Percentiles rank a stretch among this genome's conserved stretches.
Conservation (phyloP, 2,797 vertebrate genomes). For the Silurus aristotelis region DNA sequence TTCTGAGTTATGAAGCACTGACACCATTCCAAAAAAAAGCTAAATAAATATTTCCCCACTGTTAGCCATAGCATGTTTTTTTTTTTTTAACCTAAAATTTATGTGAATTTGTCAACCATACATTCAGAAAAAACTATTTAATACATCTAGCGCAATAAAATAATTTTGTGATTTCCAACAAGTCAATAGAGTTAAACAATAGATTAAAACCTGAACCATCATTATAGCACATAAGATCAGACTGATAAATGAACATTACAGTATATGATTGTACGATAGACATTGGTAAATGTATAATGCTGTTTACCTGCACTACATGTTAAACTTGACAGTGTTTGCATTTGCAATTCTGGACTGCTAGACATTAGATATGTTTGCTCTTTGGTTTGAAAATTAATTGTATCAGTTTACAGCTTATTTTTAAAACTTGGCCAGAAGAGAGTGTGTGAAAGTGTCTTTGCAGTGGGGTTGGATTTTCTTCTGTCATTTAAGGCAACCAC, state of each 20-base stretch:
- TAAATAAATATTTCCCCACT: too few relatives aligned
- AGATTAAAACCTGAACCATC: neutral
- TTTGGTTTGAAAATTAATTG: conserved; percentile 18
- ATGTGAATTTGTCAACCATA: neutral
- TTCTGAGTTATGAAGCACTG: neutral
- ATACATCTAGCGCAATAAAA: neutral
- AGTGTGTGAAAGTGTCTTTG: neutral
- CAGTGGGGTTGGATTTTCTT: conserved; percentile 17
- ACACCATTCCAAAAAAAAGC: neutral
- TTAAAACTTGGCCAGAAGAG: neutral
- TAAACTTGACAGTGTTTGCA: neutral
- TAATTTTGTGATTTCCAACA: neutral
- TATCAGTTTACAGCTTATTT: conserved; percentile 40
- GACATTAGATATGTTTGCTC: conserved; percentile 26
- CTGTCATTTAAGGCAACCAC: neutral
- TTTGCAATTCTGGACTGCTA: neutral
- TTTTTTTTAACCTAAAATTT: too few relatives aligned
- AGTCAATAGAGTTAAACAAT: neutral
- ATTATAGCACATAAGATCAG: neutral
- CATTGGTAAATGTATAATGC: neutral
- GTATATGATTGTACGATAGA: neutral
- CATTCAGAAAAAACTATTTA: neutral
- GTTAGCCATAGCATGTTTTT: too few relatives aligned
- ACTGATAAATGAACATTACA: neutral
- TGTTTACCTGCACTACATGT: neutral